Evolutionary conservation across 2,113 vertebrate genomes (phyloP).

Genomic region (Empidonax alnorum): DNA sequence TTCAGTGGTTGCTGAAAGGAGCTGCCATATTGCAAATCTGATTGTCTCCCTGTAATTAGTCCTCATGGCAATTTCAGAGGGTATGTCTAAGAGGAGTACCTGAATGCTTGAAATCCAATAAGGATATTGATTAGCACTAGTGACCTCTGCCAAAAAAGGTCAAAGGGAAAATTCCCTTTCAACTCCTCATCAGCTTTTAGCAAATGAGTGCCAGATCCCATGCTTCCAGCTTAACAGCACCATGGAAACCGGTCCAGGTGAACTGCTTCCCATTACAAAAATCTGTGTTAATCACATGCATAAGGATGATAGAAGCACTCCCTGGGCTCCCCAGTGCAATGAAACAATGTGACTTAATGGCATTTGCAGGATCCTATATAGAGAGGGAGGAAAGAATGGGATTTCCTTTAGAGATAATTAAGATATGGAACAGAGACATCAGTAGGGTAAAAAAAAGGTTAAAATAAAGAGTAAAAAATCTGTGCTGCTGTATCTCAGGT

Average conservation of each 20-base stretch:
- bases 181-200: slow-evolving; percentile 25
- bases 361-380: background rate
- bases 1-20: background rate
- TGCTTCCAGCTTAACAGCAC: background rate
- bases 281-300: slow-evolving; percentile 32
- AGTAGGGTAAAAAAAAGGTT: background rate
- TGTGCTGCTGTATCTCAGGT: background rate
- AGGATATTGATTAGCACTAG: background rate
- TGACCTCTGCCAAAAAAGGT: slow-evolving; percentile 17
- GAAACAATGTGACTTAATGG: slow-evolving; percentile 32
- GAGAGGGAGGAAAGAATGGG: slow-evolving; percentile 9
- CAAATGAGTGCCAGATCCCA: slow-evolving; percentile 30
- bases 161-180: slow-evolving; percentile 48
- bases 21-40: background rate
- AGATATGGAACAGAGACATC: background rate
- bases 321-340: background rate
- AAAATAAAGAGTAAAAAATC: slow-evolving; percentile 37
- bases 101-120: slow-evolving; percentile 27
- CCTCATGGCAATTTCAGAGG: background rate
- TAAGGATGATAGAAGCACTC: background rate
- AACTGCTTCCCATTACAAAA: slow-evolving; percentile 15
- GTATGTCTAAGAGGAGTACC: background rate
- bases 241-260: slow-evolving; percentile 32
- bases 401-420: slow-evolving; percentile 51
- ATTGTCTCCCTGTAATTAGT: background rate